Conservation (phyloP, 92 coral and sea anemone genomes). For the Umimayanthus kanabou region DNA sequence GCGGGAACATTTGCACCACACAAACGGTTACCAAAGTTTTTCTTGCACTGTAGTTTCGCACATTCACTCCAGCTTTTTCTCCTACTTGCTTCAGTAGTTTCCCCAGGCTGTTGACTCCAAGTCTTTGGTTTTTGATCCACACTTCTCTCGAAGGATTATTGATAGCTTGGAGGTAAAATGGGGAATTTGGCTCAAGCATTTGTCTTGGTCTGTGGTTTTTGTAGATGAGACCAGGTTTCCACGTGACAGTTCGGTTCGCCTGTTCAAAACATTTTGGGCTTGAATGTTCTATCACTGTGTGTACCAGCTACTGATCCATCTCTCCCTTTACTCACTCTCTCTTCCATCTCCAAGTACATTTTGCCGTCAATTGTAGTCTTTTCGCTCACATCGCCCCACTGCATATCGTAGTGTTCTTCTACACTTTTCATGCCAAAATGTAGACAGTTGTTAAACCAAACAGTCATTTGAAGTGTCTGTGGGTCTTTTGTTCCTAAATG, state of each 20-base stretch:
- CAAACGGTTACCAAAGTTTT: constrained; percentile 9
- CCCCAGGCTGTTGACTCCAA: background rate
- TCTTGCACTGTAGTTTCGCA: constrained; percentile 1
- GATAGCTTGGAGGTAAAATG: background rate
- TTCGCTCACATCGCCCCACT: background rate
- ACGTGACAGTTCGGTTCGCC: background rate
- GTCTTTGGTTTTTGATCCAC: too few species aligned
- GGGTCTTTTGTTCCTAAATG: too few species aligned
- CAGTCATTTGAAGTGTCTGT: too few species aligned
- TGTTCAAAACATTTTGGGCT: background rate
- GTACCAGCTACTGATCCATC: background rate
- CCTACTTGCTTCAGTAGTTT: constrained; percentile 4
- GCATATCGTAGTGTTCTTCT: background rate
- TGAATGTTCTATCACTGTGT: background rate
- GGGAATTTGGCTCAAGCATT: background rate
- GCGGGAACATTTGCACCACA: background rate
- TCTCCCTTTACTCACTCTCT: background rate
- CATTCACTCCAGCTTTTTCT: background rate
- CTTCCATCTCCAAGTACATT: too few species aligned
- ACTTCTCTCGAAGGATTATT: too few species aligned
- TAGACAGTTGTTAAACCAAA: background rate
- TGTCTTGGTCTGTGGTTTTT: background rate
- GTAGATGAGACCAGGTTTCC: too few species aligned
- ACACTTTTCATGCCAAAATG: background rate
- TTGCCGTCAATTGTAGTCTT: too few species aligned